These are phyloP conservation scores for Gymnocephalus cernua DNA, from an alignment of 2,113 vertebrate species.

Conservation along the genomic window DNA sequence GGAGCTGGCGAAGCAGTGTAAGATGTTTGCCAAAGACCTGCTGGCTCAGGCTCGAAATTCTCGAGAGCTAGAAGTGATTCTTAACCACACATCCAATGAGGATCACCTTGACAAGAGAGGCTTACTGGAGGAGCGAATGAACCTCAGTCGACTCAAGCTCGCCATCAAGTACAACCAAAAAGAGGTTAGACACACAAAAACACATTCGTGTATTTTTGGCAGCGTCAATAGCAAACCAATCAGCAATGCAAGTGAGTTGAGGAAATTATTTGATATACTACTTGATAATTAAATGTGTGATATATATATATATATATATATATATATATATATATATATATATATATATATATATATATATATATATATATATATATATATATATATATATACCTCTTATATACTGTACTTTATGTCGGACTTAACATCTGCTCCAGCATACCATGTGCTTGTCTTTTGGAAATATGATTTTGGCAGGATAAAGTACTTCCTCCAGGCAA, in stretches of 20 bases:
- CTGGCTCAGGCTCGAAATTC: slow-evolving; percentile 99
- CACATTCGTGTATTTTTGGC: not conserved
- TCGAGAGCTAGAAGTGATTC: slow-evolving; percentile 96
- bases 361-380: too few species aligned
- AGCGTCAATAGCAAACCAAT: not conserved
- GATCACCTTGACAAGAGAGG: slow-evolving; percentile 95
- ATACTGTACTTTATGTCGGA: not conserved
- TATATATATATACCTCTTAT: not conserved
- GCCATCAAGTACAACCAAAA: slow-evolving; percentile 99
- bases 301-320: too few species aligned
- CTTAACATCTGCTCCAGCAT: slow-evolving; percentile 35
- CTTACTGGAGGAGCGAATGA: slow-evolving; percentile 97
- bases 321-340: too few species aligned
- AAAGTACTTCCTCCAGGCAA: slow-evolving; percentile 50
- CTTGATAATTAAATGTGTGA: not conserved
- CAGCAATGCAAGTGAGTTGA: not conserved
- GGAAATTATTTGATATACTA: not conserved
- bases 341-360: too few species aligned
- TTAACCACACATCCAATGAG: slow-evolving; percentile 96
- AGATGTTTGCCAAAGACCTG: slow-evolving; percentile 99
- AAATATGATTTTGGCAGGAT: slow-evolving; percentile 45
- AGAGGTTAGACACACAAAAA: slow-evolving; percentile 85
- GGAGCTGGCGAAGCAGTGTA: slow-evolving; percentile 96
- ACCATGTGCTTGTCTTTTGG: slow-evolving; percentile 12
- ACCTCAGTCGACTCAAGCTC: slow-evolving; percentile 97